These are phyloP conservation scores for Parthenolecanium corni DNA, from an alignment of 2,888 invertebrate genomes.

Conservation along the genomic window DNA sequence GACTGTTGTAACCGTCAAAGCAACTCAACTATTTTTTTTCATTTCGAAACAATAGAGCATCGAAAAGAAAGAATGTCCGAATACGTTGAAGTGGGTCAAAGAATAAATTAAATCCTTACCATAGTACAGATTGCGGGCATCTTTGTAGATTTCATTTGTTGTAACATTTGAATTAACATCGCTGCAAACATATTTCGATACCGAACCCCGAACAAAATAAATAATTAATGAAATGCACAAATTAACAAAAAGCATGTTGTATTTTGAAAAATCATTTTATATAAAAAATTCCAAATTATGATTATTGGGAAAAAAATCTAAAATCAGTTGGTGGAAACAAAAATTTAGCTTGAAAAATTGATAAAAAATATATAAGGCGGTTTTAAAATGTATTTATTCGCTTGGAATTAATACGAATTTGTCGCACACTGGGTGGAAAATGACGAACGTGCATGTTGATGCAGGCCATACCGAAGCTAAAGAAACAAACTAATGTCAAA, in stretches of 20 bases:
- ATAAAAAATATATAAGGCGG: too few species aligned
- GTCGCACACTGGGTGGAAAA: too few species aligned
- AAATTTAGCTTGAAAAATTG: background rate
- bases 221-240: conserved; percentile 5
- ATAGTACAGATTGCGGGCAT: background rate
- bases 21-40: too few species aligned
- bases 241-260: conserved; percentile 8
- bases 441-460: background rate
- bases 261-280: conserved; percentile 19
- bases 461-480: background rate
- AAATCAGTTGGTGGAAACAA: background rate
- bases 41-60: too few species aligned
- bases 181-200: conserved; percentile 5
- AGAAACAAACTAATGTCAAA: background rate
- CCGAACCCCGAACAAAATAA: background rate
- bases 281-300: background rate
- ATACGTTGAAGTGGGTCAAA: background rate
- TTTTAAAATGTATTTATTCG: too few species aligned
- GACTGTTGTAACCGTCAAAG: too few species aligned
- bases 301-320: background rate
- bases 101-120: conserved; percentile 7
- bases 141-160: conserved; percentile 19
- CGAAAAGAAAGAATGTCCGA: background rate
- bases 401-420: too few species aligned
- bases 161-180: conserved; percentile 11